Percentiles rank a stretch among this genome's conserved stretches.
phyloP scores from a whole-genome alignment of 2,888 invertebrate species.

The Busseola fusca region DNA sequence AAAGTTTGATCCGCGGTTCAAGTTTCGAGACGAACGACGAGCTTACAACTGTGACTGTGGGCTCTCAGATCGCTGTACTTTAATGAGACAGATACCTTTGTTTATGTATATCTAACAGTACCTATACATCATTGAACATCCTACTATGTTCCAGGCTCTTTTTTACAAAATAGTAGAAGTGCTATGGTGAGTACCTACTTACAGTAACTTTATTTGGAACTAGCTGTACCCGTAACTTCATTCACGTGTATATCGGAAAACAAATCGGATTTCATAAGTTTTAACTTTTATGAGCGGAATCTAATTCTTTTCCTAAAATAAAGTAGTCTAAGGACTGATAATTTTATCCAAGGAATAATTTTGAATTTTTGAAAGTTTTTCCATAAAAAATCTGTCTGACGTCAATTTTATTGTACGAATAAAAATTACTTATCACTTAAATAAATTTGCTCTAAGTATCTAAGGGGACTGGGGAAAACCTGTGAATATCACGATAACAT shows the following conservation, averaged over 20 bases:
- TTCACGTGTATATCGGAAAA: neutral
- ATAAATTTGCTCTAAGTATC: too few species aligned
- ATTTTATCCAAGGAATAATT: too few species aligned
- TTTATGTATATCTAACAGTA: constrained; percentile 28
- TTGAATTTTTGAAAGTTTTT: too few species aligned
- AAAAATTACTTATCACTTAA: too few species aligned
- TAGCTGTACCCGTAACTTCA: neutral
- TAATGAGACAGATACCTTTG: constrained; percentile 51
- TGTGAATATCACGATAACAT: neutral
- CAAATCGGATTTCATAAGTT: neutral
- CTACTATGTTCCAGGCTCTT: too few species aligned
- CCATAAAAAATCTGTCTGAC: too few species aligned
- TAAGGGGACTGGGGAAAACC: too few species aligned
- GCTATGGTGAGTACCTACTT: neutral
- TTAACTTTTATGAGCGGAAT: too few species aligned
- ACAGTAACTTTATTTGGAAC: neutral
- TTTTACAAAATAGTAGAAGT: neutral
- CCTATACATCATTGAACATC: constrained; percentile 1
- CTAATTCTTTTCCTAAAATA: too few species aligned
- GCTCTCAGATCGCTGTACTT: constrained; percentile 56
- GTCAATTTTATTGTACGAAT: too few species aligned
- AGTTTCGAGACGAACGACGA: constrained; percentile 78
- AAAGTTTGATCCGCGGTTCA: constrained; percentile 84
- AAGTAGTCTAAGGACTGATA: too few species aligned
- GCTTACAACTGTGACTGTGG: constrained; percentile 78